Evolutionary conservation across 2,113 vertebrate genomes (phyloP), one percentile per base, ranked within the genome.

Genomic region (Axis porcinus): DNA sequence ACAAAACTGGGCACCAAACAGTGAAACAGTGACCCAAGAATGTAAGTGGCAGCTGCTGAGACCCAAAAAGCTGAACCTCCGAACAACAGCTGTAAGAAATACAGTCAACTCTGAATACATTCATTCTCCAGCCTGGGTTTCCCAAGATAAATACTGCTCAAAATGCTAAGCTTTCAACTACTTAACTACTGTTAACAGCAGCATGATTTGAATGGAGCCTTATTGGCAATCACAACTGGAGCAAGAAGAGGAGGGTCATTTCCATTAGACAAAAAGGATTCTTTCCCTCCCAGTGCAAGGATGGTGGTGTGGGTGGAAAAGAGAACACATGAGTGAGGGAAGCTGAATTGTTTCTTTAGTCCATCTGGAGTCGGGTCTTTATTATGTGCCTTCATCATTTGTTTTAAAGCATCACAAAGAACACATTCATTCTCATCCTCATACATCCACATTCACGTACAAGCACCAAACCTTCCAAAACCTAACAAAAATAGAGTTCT

Each of bases 371-470:
- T 55, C 70, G 33, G 28, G 67, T 64, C 74, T 97, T 96, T 96
- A 96, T 92, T 57, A 82, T 90, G 78, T 86, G 12, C 47, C 82
- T 96, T 96, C 89, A 64, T 82, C 47, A 21, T 62, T 89, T 86
- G 87, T 91, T 89, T 94, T 86, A 92, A 96, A 95, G 82, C 57
- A 70, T 55, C 78, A 96, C 94, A 93, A 95, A 90, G 50, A 96
- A 86, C 62, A 83, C 25, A 84, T 93, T 95, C 84, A 60, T 95
- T 82, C 88, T 92, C 47, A 95, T 74, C 74, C 54, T 87, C 86
- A 54, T 25, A 30, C 62, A 50, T 83, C 60, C 67, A 82, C 83
- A 60, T 88, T 97, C 74, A 76, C 12, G 67, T 8, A 81, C 33
- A 90, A 93, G 36, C 33, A 89, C 43, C 82, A 95, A 89, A 92